Base-by-base conservation (phyloP, 53 echinoderm and acorn worm species). In the Astropecten irregularis region DNA sequence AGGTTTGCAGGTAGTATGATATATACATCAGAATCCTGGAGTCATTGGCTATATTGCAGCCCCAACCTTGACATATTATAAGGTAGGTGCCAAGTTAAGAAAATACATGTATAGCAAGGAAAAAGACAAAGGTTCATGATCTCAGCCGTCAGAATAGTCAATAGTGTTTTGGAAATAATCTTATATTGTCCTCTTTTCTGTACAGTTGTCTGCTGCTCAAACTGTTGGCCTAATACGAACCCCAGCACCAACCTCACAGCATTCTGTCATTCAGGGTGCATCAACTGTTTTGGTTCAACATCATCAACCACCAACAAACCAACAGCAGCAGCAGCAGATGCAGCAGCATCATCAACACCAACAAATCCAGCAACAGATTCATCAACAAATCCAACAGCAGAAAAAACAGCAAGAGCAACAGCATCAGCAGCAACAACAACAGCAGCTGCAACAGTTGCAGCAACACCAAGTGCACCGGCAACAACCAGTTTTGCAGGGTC, bases 371-470 rank as follows among this genome's bases (percentile, higher is more conserved):
- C 83, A 61, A 2, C 60, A 83, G 28, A 55, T 40, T 9, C 86
- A 68, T n/a, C 85, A 77, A 33, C 68, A 69, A 22, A 34, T 71
- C 19, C 90, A 86, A 32, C 65, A 72, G 40, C 71, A 54, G 40
- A 64, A 28, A 15, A 62, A 60, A 28, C 89, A 66, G 51, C 85
- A 77, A 34, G 63, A 82, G 61, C 90, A 84, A 3, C 77, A 87
- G 18, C 46, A 61, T 28, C 71, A 50, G 16, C 21, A 56, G 25
- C 88, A 83, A 32, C 73, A 61, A 42, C 37, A 37, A 9, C 89
- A 73, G 53, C 84, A 64, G 27, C 91, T 71, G 82, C 68, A 62
- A 31, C 47, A 29, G 47, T 49, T 42, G 19, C 58, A 85, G 70
- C 81, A 66, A 30, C 61, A 56, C 47, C 82, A 82, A 3, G 42